A percentile compares a stretch with the other conserved stretches of the same genome.
Evolutionary conservation across 2,797 vertebrate species (phyloP).

Genomic region (Pseudochromis fuscus): DNA sequence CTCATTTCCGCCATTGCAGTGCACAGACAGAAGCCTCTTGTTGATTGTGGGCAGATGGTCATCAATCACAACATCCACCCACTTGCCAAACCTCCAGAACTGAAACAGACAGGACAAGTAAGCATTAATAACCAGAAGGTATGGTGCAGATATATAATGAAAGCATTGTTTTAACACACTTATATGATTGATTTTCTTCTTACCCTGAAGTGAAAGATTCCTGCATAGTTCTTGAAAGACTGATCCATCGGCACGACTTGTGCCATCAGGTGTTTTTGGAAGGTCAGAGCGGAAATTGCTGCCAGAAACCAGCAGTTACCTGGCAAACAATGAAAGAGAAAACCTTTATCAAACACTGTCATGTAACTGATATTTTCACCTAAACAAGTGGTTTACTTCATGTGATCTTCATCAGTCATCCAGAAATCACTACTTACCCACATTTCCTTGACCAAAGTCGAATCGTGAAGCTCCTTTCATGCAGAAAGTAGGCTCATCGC

Average conservation of each 20-base stretch:
- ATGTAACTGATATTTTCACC: background rate
- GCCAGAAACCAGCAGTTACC: slow-evolving; percentile 84
- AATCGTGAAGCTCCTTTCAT: slow-evolving; percentile 67
- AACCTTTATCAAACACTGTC: background rate
- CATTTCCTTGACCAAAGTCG: slow-evolving; percentile 73
- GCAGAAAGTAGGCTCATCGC: slow-evolving; percentile 39
- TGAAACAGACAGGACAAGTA: slow-evolving; percentile 39
- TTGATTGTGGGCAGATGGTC: slow-evolving; percentile 75
- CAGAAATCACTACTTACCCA: slow-evolving; percentile 62
- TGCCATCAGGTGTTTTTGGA: slow-evolving; percentile 59
- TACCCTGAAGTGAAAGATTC: slow-evolving; percentile 84
- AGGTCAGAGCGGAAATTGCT: slow-evolving; percentile 75
- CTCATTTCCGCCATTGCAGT: slow-evolving; percentile 68
- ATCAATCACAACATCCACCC: slow-evolving; percentile 85
- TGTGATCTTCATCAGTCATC: background rate
- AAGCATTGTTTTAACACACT: background rate
- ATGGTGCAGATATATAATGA: background rate
- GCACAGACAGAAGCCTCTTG: slow-evolving; percentile 77
- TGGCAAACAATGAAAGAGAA: slow-evolving; percentile 26
- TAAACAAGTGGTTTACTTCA: background rate
- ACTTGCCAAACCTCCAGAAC: slow-evolving; percentile 84
- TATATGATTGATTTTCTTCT: slow-evolving; percentile 1
- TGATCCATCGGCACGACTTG: slow-evolving; percentile 76
- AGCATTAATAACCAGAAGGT: background rate
- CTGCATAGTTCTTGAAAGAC: slow-evolving; percentile 72